These are phyloP conservation scores for Atractosteus spatula DNA, from an alignment of 2,113 vertebrate genomes.

Conservation along the genomic window DNA sequence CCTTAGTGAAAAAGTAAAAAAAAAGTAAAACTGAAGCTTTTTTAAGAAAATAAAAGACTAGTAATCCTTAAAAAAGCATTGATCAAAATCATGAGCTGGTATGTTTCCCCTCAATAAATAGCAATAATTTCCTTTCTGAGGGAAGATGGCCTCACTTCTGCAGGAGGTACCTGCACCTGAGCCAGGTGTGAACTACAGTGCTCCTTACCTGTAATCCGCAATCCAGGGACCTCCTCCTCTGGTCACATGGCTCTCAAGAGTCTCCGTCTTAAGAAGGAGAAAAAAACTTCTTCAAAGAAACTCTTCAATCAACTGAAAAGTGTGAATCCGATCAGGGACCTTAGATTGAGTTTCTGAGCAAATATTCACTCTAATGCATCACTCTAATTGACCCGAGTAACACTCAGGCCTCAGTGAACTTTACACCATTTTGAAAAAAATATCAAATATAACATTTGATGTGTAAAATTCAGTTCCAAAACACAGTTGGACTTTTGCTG, in stretches of 20 bases:
- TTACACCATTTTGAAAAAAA: no score
- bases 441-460: no score
- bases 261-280: constrained; percentile 26
- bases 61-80: no score
- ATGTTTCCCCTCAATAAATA: background rate
- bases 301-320: constrained; percentile 37
- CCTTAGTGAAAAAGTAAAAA: background rate
- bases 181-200: constrained; percentile 35
- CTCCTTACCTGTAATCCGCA: constrained; percentile 13
- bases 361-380: constrained; percentile 35
- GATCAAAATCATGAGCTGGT: no score
- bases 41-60: no score
- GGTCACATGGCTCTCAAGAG: constrained; percentile 56
- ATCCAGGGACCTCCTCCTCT: constrained; percentile 20
- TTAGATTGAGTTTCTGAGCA: constrained; percentile 46
- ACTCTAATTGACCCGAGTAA: constrained; percentile 25
- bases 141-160: constrained; percentile 35
- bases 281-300: constrained; percentile 35
- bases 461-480: no score
- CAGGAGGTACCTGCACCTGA: constrained; percentile 46
- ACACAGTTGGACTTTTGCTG: no score
- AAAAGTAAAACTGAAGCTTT: background rate
- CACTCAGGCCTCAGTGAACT: background rate
- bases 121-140: background rate
- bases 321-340: constrained; percentile 32